A percentile compares a stretch with the other conserved stretches of the same genome.
Conservation (phyloP, 2,888 invertebrate genomes). For the Priocnemis perturbator region DNA sequence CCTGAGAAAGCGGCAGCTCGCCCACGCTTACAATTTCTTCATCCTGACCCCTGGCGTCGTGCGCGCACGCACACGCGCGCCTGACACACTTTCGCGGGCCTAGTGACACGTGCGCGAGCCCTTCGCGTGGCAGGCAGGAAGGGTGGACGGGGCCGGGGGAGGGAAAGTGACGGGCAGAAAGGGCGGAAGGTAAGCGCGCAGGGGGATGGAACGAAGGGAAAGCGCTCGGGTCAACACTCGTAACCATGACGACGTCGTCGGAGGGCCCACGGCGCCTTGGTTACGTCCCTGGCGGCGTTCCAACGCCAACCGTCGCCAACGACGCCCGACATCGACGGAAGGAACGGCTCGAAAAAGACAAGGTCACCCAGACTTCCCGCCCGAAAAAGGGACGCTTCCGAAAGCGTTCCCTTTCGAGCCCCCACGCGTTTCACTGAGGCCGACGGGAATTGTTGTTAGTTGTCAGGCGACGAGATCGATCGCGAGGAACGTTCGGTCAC, state of each 20-base stretch:
- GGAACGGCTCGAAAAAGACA: slow-evolving; percentile 35
- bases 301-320: not conserved
- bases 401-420: not conserved
- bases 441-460: not conserved
- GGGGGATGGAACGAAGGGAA: slow-evolving; percentile 41
- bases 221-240: slow-evolving; percentile 70
- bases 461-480: no score
- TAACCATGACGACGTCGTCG: slow-evolving; percentile 62
- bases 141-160: slow-evolving; percentile 19
- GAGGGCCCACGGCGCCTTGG: slow-evolving; percentile 53
- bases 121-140: slow-evolving; percentile 45
- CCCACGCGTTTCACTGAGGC: not conserved
- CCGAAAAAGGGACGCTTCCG: slow-evolving; percentile 3
- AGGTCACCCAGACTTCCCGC: slow-evolving; percentile 21
- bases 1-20: slow-evolving; percentile 19
- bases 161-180: slow-evolving; percentile 11
- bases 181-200: slow-evolving; percentile 20
- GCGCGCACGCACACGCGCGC: slow-evolving; percentile 41
- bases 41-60: slow-evolving; percentile 35
- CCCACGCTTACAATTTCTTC: slow-evolving; percentile 41
- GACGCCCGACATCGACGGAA: slow-evolving; percentile 21
- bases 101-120: slow-evolving; percentile 55
- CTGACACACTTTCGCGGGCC: slow-evolving; percentile 52
- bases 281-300: slow-evolving; percentile 38
- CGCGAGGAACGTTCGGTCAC: no score